Conservation (phyloP, 1,140 invertebrate genomes). For the Ctenoplectra terminalis region DNA sequence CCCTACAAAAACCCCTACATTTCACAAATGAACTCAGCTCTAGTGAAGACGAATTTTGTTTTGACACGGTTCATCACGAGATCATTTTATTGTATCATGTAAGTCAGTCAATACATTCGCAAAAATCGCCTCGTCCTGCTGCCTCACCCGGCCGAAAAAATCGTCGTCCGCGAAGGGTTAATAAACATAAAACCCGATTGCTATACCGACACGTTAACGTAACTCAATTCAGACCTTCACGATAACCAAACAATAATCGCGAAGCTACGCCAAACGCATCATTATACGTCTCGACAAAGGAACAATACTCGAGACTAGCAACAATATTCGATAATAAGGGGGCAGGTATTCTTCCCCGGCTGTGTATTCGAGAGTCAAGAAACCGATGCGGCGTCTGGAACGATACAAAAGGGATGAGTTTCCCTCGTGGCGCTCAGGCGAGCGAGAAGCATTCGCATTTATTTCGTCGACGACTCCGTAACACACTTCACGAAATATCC, state of each 20-base stretch:
- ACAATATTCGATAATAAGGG: slow-evolving; percentile 26
- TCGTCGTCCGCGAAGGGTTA: too few species aligned
- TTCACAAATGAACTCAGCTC: too few species aligned
- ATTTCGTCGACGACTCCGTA: slow-evolving; percentile 62
- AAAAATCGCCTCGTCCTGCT: too few species aligned
- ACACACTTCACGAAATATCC: slow-evolving; percentile 70
- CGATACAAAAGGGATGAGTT: slow-evolving; percentile 32
- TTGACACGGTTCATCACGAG: too few species aligned
- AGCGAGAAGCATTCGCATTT: slow-evolving; percentile 52
- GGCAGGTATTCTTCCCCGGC: neutral
- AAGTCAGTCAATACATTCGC: too few species aligned
- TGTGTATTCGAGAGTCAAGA: neutral
- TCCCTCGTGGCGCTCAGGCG: neutral
- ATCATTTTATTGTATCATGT: too few species aligned
- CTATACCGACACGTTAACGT: too few species aligned
- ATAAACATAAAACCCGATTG: too few species aligned
- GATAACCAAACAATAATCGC: neutral
- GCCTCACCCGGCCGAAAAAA: too few species aligned
- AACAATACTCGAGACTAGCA: slow-evolving; percentile 1
- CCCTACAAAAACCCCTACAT: too few species aligned
- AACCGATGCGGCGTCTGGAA: slow-evolving; percentile 51
- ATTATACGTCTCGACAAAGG: slow-evolving; percentile 15
- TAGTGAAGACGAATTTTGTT: too few species aligned
- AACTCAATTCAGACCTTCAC: too few species aligned
- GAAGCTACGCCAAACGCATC: neutral